Conservation (phyloP, 2,888 invertebrate species). For the Zhengitettix transpicula region DNA sequence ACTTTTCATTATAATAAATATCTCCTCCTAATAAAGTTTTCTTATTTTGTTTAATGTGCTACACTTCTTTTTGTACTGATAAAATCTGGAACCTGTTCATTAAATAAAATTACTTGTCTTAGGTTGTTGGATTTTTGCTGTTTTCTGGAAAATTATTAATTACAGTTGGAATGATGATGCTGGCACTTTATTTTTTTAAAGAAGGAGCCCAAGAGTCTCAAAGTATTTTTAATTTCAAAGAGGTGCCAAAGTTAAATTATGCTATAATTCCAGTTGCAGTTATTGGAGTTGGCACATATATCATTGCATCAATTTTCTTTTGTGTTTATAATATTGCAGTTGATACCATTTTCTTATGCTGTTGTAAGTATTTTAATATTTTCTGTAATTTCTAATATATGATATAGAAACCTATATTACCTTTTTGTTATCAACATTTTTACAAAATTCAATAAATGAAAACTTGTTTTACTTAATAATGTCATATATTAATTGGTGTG, state of each 20-base stretch:
- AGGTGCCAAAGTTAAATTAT: conserved; percentile 45
- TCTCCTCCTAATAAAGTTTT: not conserved
- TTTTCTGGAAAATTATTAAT: conserved; percentile 79
- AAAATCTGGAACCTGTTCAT: not conserved
- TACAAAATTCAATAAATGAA: too few species aligned
- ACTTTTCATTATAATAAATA: too few species aligned
- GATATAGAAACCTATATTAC: too few species aligned
- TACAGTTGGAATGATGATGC: conserved; percentile 58
- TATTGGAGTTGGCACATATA: conserved; percentile 66
- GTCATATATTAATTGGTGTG: too few species aligned
- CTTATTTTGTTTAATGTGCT: not conserved
- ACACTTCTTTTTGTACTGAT: not conserved
- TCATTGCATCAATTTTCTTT: conserved; percentile 81
- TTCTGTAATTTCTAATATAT: not conserved
- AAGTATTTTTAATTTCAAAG: conserved; percentile 29
- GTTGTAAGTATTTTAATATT: conserved; percentile 48
- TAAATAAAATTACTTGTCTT: conserved; percentile 21
- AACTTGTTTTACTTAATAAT: too few species aligned
- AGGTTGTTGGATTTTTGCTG: conserved; percentile 80
- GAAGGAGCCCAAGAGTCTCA: conserved; percentile 27
- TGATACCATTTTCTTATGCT: conserved; percentile 90
- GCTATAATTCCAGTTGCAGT: conserved; percentile 69
- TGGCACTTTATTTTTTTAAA: conserved; percentile 56
- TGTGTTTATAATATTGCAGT: conserved; percentile 94
- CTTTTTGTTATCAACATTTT: too few species aligned